phyloP scores from a whole-genome alignment of 2,797 vertebrate species.

The Gymnothorax javanicus region DNA sequence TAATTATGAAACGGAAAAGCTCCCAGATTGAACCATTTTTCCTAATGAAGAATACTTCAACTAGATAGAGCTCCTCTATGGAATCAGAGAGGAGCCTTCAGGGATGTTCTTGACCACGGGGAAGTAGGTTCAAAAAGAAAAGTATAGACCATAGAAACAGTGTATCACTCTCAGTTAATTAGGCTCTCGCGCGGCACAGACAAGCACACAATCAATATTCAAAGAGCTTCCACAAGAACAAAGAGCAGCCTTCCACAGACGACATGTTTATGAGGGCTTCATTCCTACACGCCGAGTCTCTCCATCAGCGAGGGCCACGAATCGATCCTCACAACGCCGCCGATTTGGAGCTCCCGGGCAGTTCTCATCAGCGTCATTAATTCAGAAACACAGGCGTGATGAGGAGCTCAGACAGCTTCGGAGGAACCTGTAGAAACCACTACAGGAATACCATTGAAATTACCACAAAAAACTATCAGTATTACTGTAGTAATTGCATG shows the following conservation, averaged over 20 bases:
- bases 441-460: too few species aligned
- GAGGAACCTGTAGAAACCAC: neutral
- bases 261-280: neutral
- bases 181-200: slow-evolving; percentile 34
- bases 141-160: slow-evolving; percentile 10
- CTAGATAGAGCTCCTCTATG: too few species aligned
- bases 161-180: slow-evolving; percentile 35
- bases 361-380: neutral
- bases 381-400: neutral
- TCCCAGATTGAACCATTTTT: too few species aligned
- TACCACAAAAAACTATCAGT: too few species aligned
- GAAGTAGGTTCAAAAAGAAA: neutral
- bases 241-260: neutral
- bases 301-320: neutral
- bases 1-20: too few species aligned
- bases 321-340: slow-evolving; percentile 1
- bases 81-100: too few species aligned
- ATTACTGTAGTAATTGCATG: too few species aligned
- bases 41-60: too few species aligned
- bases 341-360: neutral
- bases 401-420: neutral
- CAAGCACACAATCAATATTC: slow-evolving; percentile 50
- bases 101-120: neutral
- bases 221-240: slow-evolving; percentile 46
- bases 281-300: neutral